These are phyloP conservation scores for Polymixis flavicincta DNA, from an alignment of 2,888 invertebrate species.

Conservation along the genomic window DNA sequence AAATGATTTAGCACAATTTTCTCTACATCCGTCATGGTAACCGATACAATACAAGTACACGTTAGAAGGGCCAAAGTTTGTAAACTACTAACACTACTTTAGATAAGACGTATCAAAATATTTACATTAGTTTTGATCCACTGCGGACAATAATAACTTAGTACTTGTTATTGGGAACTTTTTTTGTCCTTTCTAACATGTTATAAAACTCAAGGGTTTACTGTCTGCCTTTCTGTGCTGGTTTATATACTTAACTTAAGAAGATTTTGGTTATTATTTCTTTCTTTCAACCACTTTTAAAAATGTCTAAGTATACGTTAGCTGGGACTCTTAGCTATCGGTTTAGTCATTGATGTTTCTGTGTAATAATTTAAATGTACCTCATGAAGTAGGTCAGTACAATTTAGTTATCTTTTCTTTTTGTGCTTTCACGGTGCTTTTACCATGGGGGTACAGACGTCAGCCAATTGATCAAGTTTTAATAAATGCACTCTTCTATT, in stretches of 20 bases:
- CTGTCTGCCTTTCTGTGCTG: fast-evolving
- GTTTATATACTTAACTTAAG: not conserved
- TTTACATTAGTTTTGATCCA: conserved; percentile 70
- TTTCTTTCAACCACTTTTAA: not conserved
- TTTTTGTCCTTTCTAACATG: not conserved
- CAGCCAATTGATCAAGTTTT: not conserved
- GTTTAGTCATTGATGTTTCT: not conserved
- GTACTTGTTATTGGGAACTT: not conserved
- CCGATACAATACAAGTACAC: conserved; percentile 10
- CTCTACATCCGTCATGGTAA: conserved; percentile 11
- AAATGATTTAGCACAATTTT: conserved; percentile 15
- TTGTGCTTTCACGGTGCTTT: not conserved
- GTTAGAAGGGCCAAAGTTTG: conserved; percentile 52
- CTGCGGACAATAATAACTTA: conserved; percentile 62
- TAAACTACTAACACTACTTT: conserved; percentile 18
- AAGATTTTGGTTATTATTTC: not conserved
- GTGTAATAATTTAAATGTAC: not conserved
- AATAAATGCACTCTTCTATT: not conserved
- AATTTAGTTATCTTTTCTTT: not conserved
- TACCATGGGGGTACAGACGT: not conserved
- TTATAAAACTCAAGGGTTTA: not conserved
- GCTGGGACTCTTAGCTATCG: not conserved
- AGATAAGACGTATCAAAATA: conserved; percentile 67
- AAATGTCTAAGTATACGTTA: not conserved
- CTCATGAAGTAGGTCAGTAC: not conserved